Evolutionary conservation across 2,113 vertebrate genomes (phyloP), one percentile per base, ranked within the genome.

Genomic region (Mungos mungo): DNA sequence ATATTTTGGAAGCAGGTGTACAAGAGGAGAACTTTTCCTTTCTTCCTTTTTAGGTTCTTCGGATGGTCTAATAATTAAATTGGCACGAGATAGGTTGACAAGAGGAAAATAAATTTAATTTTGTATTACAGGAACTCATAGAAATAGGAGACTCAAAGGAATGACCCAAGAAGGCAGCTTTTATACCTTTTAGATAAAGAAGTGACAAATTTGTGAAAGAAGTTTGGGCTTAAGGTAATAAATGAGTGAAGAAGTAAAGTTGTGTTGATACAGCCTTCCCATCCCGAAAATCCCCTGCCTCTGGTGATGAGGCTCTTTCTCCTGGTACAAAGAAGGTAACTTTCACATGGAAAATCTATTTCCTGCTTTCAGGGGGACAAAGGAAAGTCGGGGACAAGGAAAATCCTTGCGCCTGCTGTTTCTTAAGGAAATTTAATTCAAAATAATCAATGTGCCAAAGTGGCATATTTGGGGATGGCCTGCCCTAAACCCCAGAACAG

Each of bases 1-100:
- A 15, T 35, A 93, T 35, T 93, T 97, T 89, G 74, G 72, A 96
- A 92, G 33, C 19, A 88, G 76, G 45, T 79, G 47, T 79, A 52
- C 4, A 19, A 33, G 47, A 79, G 18, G 45, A 33, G 18, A 79
- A 79, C 47, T 50, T 52, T 79, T 79, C 76, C 76, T 21, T 33
- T 79, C 18, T 79, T 50, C 29, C 31, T 16, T 79, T 79, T 29
- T 12, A 21, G 76, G 76, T 79, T 52, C 76, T 79, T 50, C 19
- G 76, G 47, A 11, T 33, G 31, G 16, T 33, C 76, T 79, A n/a
- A 52, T 79, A 50, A 79, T 79, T 79, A 50, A 33, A 79, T 52
- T 33, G 76, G 50, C 18, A 3, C 6, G 19, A 79, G 76, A 52
- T 2, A 79, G 76, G 47, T 16, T 19, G 18, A 79, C 47, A 52